Percentiles rank a stretch among this genome's conserved stretches.
phyloP scores from a whole-genome alignment of 2,113 vertebrate genomes.

The Vulpes vulpes region DNA sequence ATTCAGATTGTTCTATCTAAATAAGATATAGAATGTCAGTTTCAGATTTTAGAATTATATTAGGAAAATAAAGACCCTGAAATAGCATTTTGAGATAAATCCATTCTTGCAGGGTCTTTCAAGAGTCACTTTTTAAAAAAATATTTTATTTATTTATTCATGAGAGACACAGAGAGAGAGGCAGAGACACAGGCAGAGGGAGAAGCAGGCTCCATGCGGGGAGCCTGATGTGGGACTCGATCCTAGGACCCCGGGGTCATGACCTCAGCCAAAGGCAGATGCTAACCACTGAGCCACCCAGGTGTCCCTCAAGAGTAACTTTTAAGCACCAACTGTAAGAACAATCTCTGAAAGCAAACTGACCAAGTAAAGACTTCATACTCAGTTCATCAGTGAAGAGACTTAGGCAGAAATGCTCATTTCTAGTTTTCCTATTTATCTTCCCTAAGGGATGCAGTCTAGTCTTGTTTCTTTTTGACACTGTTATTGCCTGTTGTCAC shows the following conservation, averaged over 20 bases:
- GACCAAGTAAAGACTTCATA: neutral
- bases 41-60: neutral
- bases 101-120: neutral
- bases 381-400: neutral
- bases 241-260: no score
- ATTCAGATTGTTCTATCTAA: neutral
- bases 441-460: neutral
- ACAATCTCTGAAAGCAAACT: constrained; percentile 13
- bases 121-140: neutral
- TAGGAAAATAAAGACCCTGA: constrained; percentile 17
- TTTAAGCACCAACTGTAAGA: neutral
- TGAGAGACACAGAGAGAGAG: no score
- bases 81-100: neutral
- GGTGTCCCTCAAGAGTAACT: neutral
- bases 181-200: no score
- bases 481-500: neutral
- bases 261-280: no score
- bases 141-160: no score
- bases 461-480: neutral
- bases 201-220: no score
- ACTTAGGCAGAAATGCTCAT: neutral
- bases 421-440: neutral
- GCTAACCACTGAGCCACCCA: no score
- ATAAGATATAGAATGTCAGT: neutral
- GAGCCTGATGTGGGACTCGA: no score